These are phyloP conservation scores for Cylloceria caligata DNA, from an alignment of 2,888 invertebrate species.

Conservation along the genomic window DNA sequence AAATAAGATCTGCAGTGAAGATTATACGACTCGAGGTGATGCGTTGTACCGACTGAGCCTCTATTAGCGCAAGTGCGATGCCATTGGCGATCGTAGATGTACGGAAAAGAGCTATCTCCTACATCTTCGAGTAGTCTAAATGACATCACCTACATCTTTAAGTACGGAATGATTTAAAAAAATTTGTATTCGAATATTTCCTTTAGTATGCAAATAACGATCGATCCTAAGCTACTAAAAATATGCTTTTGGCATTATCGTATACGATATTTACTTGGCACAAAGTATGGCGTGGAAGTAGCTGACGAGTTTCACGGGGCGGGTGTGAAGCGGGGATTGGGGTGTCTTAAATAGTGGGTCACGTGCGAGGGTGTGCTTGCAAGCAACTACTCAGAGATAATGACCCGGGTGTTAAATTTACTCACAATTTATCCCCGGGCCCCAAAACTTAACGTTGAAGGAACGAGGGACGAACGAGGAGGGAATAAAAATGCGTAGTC, in stretches of 20 bases:
- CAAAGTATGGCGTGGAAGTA: neutral
- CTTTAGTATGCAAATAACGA: neutral
- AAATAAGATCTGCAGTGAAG: neutral
- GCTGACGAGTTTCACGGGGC: neutral
- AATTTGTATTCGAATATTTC: neutral
- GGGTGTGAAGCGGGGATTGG: neutral
- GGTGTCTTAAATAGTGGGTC: neutral
- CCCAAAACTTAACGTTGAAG: slow-evolving; percentile 20
- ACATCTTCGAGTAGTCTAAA: too few relatives aligned
- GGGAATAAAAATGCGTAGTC: slow-evolving; percentile 3
- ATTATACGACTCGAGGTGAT: neutral
- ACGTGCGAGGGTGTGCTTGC: neutral
- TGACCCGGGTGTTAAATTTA: slow-evolving; percentile 57
- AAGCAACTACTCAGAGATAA: slow-evolving; percentile 53
- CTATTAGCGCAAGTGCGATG: neutral
- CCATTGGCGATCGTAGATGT: too few relatives aligned
- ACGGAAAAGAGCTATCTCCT: neutral
- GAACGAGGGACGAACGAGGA: slow-evolving; percentile 9
- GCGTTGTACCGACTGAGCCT: too few relatives aligned
- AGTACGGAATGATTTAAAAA: too few relatives aligned
- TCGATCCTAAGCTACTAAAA: neutral
- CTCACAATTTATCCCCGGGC: slow-evolving; percentile 43
- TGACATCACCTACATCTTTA: too few relatives aligned
- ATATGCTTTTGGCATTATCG: slow-evolving; percentile 7
- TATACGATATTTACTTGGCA: neutral